phyloP scores from a whole-genome alignment of 2,113 vertebrate genomes.

The Motacilla tschutschensis region DNA sequence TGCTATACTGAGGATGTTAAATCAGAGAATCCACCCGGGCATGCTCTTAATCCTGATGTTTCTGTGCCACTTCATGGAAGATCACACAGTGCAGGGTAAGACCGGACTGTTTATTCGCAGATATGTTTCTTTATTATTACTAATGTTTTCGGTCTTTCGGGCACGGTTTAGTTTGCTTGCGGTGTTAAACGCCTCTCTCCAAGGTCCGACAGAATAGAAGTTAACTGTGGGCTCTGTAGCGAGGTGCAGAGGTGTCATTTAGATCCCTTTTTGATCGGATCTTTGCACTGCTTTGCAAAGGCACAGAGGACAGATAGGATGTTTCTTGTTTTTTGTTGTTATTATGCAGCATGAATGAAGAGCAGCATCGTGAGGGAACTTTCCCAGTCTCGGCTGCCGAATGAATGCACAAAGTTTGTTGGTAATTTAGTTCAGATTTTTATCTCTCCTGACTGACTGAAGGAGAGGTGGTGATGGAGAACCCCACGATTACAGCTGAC shows the following conservation, averaged over 20 bases:
- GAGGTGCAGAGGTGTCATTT: constrained; percentile 2
- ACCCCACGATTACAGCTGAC: background rate
- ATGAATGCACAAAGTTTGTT: constrained; percentile 45
- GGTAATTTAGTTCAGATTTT: constrained; percentile 35
- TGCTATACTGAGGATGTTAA: constrained; percentile 85
- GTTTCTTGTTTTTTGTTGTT: background rate
- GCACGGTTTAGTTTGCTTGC: background rate
- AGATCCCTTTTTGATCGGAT: background rate
- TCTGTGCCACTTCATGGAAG: constrained; percentile 92
- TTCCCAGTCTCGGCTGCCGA: background rate
- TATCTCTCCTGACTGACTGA: background rate
- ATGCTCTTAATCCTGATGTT: constrained; percentile 86
- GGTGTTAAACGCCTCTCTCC: background rate
- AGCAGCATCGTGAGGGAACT: constrained; percentile 7
- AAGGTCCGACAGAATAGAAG: constrained; percentile 34
- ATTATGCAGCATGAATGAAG: constrained; percentile 4
- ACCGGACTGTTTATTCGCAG: background rate
- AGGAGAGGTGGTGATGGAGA: constrained; percentile 5
- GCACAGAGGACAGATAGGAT: background rate
- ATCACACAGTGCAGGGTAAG: constrained; percentile 96
- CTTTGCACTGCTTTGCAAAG: background rate
- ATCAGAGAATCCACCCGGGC: constrained; percentile 85
- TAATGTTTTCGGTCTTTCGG: background rate
- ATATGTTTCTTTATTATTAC: background rate
- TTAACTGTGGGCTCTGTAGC: background rate